phyloP scores from a whole-genome alignment of 2,113 vertebrate species.

The Mesoclemmys tuberculata region DNA sequence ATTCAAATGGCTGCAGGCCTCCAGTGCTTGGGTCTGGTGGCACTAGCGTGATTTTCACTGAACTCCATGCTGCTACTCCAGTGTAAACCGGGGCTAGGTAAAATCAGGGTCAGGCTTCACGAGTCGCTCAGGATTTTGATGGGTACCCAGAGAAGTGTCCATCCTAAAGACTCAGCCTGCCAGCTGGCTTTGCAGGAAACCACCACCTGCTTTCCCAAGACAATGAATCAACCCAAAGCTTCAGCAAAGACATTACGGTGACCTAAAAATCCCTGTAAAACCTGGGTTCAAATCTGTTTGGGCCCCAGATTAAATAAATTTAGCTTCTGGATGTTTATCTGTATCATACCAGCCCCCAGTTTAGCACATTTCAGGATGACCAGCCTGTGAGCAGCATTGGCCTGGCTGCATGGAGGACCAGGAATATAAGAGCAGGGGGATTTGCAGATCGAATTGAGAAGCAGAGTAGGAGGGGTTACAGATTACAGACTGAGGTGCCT shows the following conservation, averaged over 20 bases:
- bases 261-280: background rate
- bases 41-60: background rate
- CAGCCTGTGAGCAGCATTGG: background rate
- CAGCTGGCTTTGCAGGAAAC: background rate
- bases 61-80: rapidly evolving
- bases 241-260: background rate
- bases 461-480: background rate
- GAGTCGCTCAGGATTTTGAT: background rate
- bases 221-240: background rate
- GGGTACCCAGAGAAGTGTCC: background rate
- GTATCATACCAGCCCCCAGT: rapidly evolving
- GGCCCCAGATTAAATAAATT: background rate
- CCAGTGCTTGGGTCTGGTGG: background rate
- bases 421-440: background rate
- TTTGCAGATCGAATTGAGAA: background rate
- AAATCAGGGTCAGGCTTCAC: background rate
- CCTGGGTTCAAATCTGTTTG: background rate
- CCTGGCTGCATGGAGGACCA: background rate
- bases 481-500: background rate
- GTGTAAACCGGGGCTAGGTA: background rate
- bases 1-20: background rate
- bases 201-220: background rate
- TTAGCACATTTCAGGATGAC: background rate
- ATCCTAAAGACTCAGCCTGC: background rate
- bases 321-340: background rate